These are phyloP conservation scores for Drosophila cardini DNA, from an alignment of 1,140 invertebrate genomes.

Conservation along the genomic window DNA sequence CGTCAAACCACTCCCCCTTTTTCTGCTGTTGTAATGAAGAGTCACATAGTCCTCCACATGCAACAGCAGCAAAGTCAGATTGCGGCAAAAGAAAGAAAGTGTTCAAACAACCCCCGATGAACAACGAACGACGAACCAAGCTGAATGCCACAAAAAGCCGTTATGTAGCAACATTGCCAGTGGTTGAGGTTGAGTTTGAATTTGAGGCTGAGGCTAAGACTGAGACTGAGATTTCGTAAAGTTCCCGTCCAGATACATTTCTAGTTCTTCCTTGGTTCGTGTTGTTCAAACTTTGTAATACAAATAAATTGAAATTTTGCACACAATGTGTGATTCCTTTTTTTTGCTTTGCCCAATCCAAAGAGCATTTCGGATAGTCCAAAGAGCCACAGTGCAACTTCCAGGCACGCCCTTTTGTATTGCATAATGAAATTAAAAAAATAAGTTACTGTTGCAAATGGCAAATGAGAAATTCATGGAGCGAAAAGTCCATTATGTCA, in stretches of 20 bases:
- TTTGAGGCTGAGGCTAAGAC: background rate
- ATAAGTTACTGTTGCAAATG: conserved; percentile 75
- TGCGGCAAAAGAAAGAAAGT: conserved; percentile 34
- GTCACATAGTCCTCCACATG: conserved; percentile 30
- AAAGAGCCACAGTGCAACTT: background rate
- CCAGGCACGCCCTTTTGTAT: conserved; percentile 71
- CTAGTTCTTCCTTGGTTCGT: conserved; percentile 11
- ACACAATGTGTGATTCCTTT: conserved; percentile 52
- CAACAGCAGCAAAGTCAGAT: conserved; percentile 9
- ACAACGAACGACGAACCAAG: conserved; percentile 29
- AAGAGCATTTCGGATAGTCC: conserved; percentile 22
- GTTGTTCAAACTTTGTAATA: conserved; percentile 55
- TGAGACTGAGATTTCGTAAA: background rate
- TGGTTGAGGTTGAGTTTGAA: conserved; percentile 23
- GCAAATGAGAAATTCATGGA: conserved; percentile 31
- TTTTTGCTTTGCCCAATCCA: conserved; percentile 3
- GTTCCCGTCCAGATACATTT: conserved; percentile 16
- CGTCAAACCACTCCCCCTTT: conserved; percentile 68
- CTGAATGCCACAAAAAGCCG: conserved; percentile 59
- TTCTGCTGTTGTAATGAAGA: background rate
- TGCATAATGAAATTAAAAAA: conserved; percentile 84
- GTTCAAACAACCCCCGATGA: conserved; percentile 56
- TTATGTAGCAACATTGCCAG: conserved; percentile 23
- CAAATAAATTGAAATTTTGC: conserved; percentile 73
- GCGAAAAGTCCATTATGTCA: conserved; percentile 76